Evolutionary conservation across 2,888 invertebrate genomes (phyloP).

Genomic region (Anodontia alba): DNA sequence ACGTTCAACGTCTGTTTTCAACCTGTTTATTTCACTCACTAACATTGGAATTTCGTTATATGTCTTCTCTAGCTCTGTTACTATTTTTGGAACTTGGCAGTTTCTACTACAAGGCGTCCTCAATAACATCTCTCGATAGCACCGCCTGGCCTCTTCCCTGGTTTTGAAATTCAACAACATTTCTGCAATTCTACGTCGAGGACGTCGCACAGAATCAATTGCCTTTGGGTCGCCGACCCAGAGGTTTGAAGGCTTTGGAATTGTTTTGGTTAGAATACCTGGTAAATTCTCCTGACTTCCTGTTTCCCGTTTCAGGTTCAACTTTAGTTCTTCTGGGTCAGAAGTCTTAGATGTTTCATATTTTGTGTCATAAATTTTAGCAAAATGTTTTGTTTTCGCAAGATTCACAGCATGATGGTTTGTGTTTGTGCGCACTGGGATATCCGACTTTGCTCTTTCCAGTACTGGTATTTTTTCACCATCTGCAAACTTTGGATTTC

Average conservation of each 20-base stretch:
- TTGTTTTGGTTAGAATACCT: background rate
- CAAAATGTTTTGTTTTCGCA: constrained; percentile 15
- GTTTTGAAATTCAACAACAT: constrained; percentile 51
- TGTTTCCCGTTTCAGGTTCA: background rate
- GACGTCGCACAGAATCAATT: constrained; percentile 51
- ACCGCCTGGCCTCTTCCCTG: constrained; percentile 53
- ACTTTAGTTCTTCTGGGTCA: background rate
- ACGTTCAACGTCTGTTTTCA: constrained; percentile 32
- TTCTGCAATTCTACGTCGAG: constrained; percentile 41
- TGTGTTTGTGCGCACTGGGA: background rate
- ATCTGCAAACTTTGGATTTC: background rate
- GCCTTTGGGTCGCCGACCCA: constrained; percentile 30
- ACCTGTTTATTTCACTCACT: constrained; percentile 44
- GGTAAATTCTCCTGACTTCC: background rate
- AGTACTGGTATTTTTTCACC: background rate
- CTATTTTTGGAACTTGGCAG: constrained; percentile 44
- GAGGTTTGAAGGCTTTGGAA: background rate
- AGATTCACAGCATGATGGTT: background rate
- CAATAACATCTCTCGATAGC: constrained; percentile 39
- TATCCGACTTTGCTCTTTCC: background rate
- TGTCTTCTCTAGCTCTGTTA: constrained; percentile 54
- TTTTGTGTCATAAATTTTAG: constrained; percentile 13
- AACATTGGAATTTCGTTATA: constrained; percentile 60
- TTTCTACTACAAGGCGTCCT: constrained; percentile 39
- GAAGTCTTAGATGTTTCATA: background rate